Base-by-base conservation (phyloP, 2,888 invertebrate species). In the Coelinius sp. region DNA sequence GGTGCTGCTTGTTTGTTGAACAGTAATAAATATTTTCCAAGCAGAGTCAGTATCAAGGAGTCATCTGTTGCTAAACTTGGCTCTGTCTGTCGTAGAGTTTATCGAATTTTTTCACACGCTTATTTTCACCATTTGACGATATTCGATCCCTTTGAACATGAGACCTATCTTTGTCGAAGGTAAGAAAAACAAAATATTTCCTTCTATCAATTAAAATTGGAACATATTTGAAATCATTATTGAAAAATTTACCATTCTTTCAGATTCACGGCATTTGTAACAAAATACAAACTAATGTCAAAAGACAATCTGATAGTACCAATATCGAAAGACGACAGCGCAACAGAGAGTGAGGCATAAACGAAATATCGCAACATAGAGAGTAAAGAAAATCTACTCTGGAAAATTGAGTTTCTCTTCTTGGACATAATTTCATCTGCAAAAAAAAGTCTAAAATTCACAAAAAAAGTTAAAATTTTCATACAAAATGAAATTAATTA, bases 21-120 rank as follows among this genome's bases (percentile, higher is more conserved):
- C 90, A 98, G 97, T 90, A 99, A 98, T 90, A 99, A 99, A 92
- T 99, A 99, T 89, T 99, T 99, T 89, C 99, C 99, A 76, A 99
- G 98, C 94, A 97, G 98, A 88, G 97, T 99, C 69, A 98, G 97
- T 89, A 99, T 99, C 88, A 98, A 99, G 89, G 99, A 99, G 88
- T 97, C 99, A 12, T 99, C 99, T 35, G 97, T 99, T 77, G 96
- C 97, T 65, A 99, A 99, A 89, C 90, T 99, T 82, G 99, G 99
- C 65, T 99, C 99, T 52, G 99, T 99, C 8, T 99, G 99, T 89
- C 92, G 99, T 82, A 92, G 99, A 82, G 99, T 99, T 1, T 99
- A 99, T 88, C 93, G 99, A 90, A 99, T 99, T 88, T 99, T 99
- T 89, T 99, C 99, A 63, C 99, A 99, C 90, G 99, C 99, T 35